Evolutionary conservation across 2,797 vertebrate genomes (phyloP).

Genomic region (Cirrhinus mrigala): DNA sequence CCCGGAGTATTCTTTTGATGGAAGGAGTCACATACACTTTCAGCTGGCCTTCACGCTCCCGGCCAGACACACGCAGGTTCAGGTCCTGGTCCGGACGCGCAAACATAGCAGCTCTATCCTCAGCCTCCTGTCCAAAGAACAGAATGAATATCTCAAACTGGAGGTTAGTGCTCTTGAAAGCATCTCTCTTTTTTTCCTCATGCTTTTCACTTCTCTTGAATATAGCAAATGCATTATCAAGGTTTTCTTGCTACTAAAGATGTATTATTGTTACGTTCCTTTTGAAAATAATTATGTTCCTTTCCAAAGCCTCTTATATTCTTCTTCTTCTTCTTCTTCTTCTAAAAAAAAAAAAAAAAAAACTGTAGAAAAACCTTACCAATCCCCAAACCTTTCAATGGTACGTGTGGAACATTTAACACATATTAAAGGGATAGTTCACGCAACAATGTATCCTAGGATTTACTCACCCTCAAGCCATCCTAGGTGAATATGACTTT

Average conservation of each 20-base stretch:
- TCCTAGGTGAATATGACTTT: no score
- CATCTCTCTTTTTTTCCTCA: constrained; percentile 26
- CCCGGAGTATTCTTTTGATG: constrained; percentile 84
- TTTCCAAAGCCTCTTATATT: background rate
- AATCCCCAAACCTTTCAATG: background rate
- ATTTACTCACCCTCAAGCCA: no score
- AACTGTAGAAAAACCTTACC: background rate
- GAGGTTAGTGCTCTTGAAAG: constrained; percentile 77
- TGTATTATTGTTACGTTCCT: background rate
- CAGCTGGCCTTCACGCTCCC: constrained; percentile 74
- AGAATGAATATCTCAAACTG: constrained; percentile 84
- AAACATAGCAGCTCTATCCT: constrained; percentile 82
- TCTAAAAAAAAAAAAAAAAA: no score
- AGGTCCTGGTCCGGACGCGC: constrained; percentile 87
- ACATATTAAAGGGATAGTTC: background rate
- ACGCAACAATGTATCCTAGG: no score
- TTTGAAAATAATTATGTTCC: background rate
- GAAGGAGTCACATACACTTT: constrained; percentile 83
- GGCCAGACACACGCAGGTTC: constrained; percentile 79
- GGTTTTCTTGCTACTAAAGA: background rate
- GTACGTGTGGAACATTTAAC: background rate
- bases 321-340: no score
- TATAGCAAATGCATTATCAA: constrained; percentile 8
- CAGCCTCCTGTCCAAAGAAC: constrained; percentile 80
- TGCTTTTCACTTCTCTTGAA: constrained; percentile 15